Evolutionary conservation across 2,888 invertebrate genomes (phyloP), one percentile per base, ranked within the genome.

Genomic region (Myopa tessellatipennis): DNA sequence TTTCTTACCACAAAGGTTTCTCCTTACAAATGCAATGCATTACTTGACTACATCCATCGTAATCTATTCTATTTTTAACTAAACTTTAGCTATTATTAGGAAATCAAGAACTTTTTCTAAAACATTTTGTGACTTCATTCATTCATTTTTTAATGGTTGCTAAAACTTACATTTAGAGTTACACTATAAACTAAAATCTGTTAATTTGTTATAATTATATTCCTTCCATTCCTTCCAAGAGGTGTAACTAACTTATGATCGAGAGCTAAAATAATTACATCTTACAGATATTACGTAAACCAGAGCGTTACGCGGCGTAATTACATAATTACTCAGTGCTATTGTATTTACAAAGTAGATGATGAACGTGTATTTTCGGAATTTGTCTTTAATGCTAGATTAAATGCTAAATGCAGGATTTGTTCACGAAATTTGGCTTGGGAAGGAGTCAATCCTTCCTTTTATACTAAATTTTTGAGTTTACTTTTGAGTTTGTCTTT

Each of bases 391-490:
- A 55, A 26, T 73, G n/a, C 52, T 77, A 74, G 45, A 70, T 72
- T 80, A 78, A 52, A 65, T 18, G 55, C 77, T 78, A 80, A 78
- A 74, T 79, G 77, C 78, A 80, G 77, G 80, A 80, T 79, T 78
- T 72, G 71, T 65, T 75, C 45, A 74, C 60, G 69, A 69, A 85
- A 83, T 86, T 86, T 85, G 85, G 86, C 86, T 84, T 84, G 83
- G 86, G 86, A 86, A 85, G 52, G 26, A 60, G 36, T 84, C 84
- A 83, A 84, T 81, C 68, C 75, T 60, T 18, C 77, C 77, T 77
- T 81, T 82, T 80, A 79, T 52, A 70, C 61, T 67, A 18, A 18
- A 55, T 38, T 67, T 63, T 70, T 38, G 18, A 40, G 12, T 77
- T 34, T 16, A 36, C 52, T 74, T 65, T 67, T 16, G 6, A 18